Evolutionary conservation across 2,888 invertebrate genomes (phyloP), one percentile per base, ranked within the genome.

Genomic region (Dasypogon diadema): DNA sequence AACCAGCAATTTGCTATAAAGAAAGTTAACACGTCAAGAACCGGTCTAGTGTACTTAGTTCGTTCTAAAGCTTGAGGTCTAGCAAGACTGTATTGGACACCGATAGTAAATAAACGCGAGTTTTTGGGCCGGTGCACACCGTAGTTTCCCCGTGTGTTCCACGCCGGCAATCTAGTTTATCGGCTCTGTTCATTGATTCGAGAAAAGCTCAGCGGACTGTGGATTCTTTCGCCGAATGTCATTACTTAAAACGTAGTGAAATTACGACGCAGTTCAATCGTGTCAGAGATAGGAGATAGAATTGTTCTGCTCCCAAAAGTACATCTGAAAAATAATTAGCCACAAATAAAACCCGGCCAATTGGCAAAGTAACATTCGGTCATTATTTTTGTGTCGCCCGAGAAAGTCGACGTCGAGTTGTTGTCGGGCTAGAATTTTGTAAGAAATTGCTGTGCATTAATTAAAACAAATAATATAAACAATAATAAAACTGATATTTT

Each of bases 251-350:
- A 24, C 22, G 21, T 37, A n/a, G 42, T 42, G 65, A 65, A 46
- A 65, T 65, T 65, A 37, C 65, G 65, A 46, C 65, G 65, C 24
- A 65, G 65, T 65, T 65, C 12, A 37, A 42, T n/a, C 14, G 42
- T 24, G 56, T 26, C 56, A 3, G 26, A 21, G 21, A 16, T 18
- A 24, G 30, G 58, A 58, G 58, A 34, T 60, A 60, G 60, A 37
- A 60, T 1, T 12, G 60, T 60, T 18, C 34, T 60, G 37, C 10
- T 10, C 18, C 24, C n/a, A 37, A 37, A 30, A 60, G 16, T 16
- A 60, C 60, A 37, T 5, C 8, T 60, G 37, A 60, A 6, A 60
- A 21, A 16, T 2, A 1, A 51, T 18, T 16, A 51, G 46, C 8
- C 22, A 46, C n/a, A 46, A 65, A 65, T 48, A 65, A 65, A 65